A percentile compares a stretch with the other conserved stretches of the same genome.
phyloP scores from a whole-genome alignment of 2,797 vertebrate species.

The Acipenser transmontanus region DNA sequence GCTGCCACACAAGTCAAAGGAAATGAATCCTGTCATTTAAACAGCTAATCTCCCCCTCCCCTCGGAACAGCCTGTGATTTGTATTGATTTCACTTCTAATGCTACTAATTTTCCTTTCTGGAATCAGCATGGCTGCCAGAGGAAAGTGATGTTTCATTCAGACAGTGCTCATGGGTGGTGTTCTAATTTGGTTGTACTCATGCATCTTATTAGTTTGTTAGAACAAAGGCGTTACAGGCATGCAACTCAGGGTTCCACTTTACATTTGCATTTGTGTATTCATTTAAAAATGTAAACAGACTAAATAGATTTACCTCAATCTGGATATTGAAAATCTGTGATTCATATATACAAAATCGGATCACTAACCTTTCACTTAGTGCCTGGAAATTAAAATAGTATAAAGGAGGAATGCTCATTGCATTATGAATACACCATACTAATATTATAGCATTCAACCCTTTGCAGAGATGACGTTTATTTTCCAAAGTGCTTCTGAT shows the following conservation, averaged over 20 bases:
- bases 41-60: constrained; percentile 57
- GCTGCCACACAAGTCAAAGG: constrained; percentile 48
- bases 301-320: constrained; percentile 45
- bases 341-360: constrained; percentile 11
- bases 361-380: constrained; percentile 11
- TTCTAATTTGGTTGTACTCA: constrained; percentile 47
- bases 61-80: constrained; percentile 53
- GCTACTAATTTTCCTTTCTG: constrained; percentile 60
- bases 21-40: constrained; percentile 52
- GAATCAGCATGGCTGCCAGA: constrained; percentile 61
- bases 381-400: constrained; percentile 3
- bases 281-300: constrained; percentile 49
- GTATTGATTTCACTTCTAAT: constrained; percentile 65
- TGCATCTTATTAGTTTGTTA: constrained; percentile 66
- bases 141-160: constrained; percentile 63
- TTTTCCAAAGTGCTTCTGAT: too few species aligned
- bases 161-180: constrained; percentile 52
- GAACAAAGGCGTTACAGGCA: constrained; percentile 47
- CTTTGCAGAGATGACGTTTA: too few species aligned
- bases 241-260: constrained; percentile 54
- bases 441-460: too few species aligned
- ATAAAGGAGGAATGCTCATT: constrained; percentile 4
- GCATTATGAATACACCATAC: too few species aligned
- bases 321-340: constrained; percentile 11
- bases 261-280: constrained; percentile 56